Conservation (phyloP, 2,888 invertebrate species). For the Anaspis maculata region DNA sequence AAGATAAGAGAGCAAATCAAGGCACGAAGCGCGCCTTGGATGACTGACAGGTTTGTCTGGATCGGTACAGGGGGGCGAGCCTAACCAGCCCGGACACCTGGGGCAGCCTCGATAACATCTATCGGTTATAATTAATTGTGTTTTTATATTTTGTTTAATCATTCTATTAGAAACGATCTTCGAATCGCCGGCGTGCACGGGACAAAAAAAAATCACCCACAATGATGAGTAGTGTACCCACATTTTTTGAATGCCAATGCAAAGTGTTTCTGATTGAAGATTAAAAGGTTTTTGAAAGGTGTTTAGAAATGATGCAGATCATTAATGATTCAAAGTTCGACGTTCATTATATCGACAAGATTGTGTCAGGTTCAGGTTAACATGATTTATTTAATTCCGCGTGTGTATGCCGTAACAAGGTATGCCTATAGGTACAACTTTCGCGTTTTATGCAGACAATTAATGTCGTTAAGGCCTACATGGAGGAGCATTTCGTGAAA, state of each 20-base stretch:
- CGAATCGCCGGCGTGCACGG: constrained; percentile 5
- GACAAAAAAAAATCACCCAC: constrained; percentile 16
- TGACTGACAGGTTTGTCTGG: constrained; percentile 35
- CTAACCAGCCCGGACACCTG: constrained; percentile 37
- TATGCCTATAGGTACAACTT: too few species aligned
- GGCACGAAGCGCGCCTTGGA: constrained; percentile 27
- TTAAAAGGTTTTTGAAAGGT: constrained; percentile 22
- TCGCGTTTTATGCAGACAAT: too few species aligned
- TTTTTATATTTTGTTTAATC: constrained; percentile 45
- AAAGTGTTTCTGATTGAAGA: constrained; percentile 29
- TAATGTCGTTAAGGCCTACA: too few species aligned
- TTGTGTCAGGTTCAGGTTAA: constrained; percentile 7
- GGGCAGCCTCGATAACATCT: constrained; percentile 39
- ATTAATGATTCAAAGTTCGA: constrained; percentile 14
- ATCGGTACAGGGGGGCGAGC: constrained; percentile 22
- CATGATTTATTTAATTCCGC: constrained; percentile 14
- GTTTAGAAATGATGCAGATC: constrained; percentile 16
- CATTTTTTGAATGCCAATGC: constrained; percentile 38
- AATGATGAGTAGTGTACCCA: too few species aligned
- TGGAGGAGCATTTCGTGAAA: too few species aligned
- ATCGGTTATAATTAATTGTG: constrained; percentile 43
- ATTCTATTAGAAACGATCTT: constrained; percentile 40
- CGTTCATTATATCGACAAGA: constrained; percentile 9
- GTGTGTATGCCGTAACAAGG: too few species aligned
- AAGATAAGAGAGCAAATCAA: constrained; percentile 31